phyloP scores from a whole-genome alignment of 2,888 invertebrate species.

The Homarus gammarus region DNA sequence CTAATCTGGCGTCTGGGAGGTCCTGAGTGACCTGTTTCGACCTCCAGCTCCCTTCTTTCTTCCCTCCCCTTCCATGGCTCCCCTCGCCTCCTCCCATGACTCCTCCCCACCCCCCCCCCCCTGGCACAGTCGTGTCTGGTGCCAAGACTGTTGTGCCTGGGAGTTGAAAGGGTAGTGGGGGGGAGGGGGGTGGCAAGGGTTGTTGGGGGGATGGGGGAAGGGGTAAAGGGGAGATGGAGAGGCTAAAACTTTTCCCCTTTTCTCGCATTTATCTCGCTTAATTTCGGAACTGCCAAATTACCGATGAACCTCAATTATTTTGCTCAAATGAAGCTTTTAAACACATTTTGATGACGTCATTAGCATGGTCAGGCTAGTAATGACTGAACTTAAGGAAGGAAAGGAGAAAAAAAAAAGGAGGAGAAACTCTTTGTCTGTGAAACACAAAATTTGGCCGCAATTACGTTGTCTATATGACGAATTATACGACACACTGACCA shows the following conservation, averaged over 20 bases:
- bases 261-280: constrained; percentile 26
- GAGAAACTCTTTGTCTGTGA: constrained; percentile 10
- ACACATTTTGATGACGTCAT: not conserved
- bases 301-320: not conserved
- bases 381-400: not conserved
- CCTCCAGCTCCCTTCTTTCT: not conserved
- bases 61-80: not conserved
- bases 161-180: not conserved
- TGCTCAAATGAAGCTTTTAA: not conserved
- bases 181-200: not conserved
- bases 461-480: constrained; percentile 65
- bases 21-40: not conserved
- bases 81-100: not conserved
- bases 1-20: not conserved
- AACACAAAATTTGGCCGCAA: constrained; percentile 52
- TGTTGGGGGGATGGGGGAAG: not conserved
- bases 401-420: not conserved
- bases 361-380: not conserved
- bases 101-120: constrained; percentile 6
- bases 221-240: not conserved
- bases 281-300: not conserved
- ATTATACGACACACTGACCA: constrained; percentile 71
- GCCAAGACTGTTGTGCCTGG: constrained; percentile 59
- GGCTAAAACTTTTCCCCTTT: constrained; percentile 30
- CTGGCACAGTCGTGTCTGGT: constrained; percentile 55